Evolutionary conservation across 2,113 vertebrate species (phyloP), one percentile per base, ranked within the genome.

Genomic region (Entelurus aequoreus): DNA sequence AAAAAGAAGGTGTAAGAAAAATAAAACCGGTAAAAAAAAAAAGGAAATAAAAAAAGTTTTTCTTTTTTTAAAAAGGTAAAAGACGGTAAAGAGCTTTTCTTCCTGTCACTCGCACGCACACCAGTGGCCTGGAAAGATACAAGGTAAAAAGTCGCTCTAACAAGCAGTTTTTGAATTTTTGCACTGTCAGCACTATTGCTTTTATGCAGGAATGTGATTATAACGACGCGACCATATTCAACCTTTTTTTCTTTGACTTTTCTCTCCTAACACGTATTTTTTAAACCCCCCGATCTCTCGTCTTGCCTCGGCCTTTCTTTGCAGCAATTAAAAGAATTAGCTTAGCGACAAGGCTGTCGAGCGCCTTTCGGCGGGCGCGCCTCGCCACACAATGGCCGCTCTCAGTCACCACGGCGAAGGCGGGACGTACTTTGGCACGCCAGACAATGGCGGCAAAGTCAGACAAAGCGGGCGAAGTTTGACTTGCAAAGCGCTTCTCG

Each of bases 311-410:
- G 11, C 21, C 14, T 63, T 51, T 56, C 71, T 62, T 65, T 62
- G 36, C 16, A 74, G 69, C 69, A 77, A 79, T 80, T 79, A 80
- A 76, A 81, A 74, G 65, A 65, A 55, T 68, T 77, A 77, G 75
- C 73, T 52, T 82, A 77, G 78, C 67, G 57, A 73, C 69, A 52
- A 81, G 68, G 36, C 67, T 68, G 66, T 48, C 50, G 52, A 78
- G 75, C 53, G 15, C 55, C 68, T 28, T 40, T 68, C 36, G 40
- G 15, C 59, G 66, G 40, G 66, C 44, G 7, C 55, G 65, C 63
- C 74, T 60, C 19, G 5, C 58, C 64, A 73, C 52, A 83, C 78
- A 87, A 87, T 80, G 74, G 81, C 67, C 40, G 14, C 79, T 72
- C 67, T 71, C 74, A 21, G 60, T 63, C 72, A 48, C 38, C 73